Evolutionary conservation across 2,888 invertebrate genomes (phyloP).

Genomic region (Dynastes tityus): DNA sequence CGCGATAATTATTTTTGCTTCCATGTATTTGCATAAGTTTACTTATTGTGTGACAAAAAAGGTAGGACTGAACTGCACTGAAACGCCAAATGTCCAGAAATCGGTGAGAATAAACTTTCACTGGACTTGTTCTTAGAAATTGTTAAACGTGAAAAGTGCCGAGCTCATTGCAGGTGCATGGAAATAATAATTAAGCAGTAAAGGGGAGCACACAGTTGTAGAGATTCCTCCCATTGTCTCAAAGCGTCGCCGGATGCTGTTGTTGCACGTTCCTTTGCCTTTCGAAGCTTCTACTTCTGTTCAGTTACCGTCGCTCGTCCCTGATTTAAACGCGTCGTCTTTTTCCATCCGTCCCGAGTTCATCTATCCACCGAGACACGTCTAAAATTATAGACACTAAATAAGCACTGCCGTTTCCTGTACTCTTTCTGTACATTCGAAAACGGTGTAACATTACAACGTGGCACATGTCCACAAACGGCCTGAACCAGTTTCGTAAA

Average conservation of each 20-base stretch:
- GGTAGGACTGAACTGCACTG: background rate
- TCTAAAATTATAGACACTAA: slow-evolving; percentile 65
- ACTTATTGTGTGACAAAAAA: no score
- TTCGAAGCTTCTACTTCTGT: slow-evolving; percentile 43
- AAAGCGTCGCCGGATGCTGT: slow-evolving; percentile 59
- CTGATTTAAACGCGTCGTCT: slow-evolving; percentile 37
- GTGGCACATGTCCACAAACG: slow-evolving; percentile 16
- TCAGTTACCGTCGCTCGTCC: slow-evolving; percentile 12
- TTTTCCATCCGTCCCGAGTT: slow-evolving; percentile 19
- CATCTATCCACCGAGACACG: slow-evolving; percentile 57
- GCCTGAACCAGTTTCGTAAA: slow-evolving; percentile 37
- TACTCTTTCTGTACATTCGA: slow-evolving; percentile 41
- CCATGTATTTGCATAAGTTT: no score
- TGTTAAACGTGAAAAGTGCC: slow-evolving; percentile 46
- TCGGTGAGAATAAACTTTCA: slow-evolving; percentile 22
- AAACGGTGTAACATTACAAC: slow-evolving; percentile 31
- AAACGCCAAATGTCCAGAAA: background rate
- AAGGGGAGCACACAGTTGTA: slow-evolving; percentile 6
- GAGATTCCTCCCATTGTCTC: slow-evolving; percentile 50
- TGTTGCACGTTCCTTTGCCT: slow-evolving; percentile 34
- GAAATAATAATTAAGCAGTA: slow-evolving; percentile 48
- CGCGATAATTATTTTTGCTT: no score
- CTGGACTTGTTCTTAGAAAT: slow-evolving; percentile 21
- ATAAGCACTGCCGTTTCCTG: slow-evolving; percentile 62
- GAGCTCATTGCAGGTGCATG: slow-evolving; percentile 55